Conservation (phyloP, 53 echinoderm and acorn worm species). For the Astropecten irregularis region DNA sequence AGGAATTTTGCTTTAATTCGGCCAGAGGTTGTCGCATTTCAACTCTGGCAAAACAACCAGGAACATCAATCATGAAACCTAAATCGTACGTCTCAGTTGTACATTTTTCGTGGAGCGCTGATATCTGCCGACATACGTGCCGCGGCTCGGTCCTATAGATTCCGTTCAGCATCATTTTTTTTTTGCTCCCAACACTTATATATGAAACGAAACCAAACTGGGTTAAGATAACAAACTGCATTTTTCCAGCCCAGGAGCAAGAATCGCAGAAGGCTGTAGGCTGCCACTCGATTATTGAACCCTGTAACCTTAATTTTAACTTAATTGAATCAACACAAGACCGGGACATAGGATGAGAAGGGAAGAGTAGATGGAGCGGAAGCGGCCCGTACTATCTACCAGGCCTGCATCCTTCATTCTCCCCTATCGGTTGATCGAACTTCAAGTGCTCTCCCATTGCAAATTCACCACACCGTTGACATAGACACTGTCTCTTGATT, state of each 20-base stretch:
- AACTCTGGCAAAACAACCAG: conserved; percentile 3
- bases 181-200: too few species aligned
- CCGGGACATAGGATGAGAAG: not conserved
- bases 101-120: not conserved
- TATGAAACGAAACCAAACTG: conserved; percentile 41
- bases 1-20: conserved; percentile 25
- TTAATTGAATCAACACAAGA: conserved; percentile 57
- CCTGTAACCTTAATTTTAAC: conserved; percentile 44
- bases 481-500: conserved; percentile 51
- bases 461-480: conserved; percentile 35
- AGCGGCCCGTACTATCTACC: conserved; percentile 14
- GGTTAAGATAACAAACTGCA: conserved; percentile 53
- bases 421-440: not conserved
- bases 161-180: not conserved
- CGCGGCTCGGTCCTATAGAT: not conserved
- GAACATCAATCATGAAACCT: conserved; percentile 46
- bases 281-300: conserved; percentile 49
- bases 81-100: not conserved
- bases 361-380: conserved; percentile 1
- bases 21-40: conserved; percentile 34
- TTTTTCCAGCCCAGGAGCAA: conserved; percentile 38
- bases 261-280: conserved; percentile 10
- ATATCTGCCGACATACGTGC: not conserved
- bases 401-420: conserved; percentile 2
- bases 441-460: conserved; percentile 54